These are phyloP conservation scores for Rhodeus uyekii DNA, from an alignment of 2,797 vertebrate species.

Conservation along the genomic window DNA sequence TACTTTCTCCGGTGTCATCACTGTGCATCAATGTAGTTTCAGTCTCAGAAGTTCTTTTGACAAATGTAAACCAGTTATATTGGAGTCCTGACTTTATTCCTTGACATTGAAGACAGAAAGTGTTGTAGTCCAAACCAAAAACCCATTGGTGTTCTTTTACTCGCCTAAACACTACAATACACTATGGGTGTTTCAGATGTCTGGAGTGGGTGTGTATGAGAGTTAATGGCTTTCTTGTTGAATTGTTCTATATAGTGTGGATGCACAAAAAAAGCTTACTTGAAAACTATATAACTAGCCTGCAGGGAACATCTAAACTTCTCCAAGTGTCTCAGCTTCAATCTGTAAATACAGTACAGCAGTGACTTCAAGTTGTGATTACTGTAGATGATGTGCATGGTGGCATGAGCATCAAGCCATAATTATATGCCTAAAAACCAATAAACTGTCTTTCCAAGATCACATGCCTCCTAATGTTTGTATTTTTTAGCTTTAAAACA, in stretches of 20 bases:
- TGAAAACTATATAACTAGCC: slow-evolving; percentile 20
- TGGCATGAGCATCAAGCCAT: slow-evolving; percentile 48
- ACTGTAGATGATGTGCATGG: slow-evolving; percentile 52
- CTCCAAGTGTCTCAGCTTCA: slow-evolving; percentile 30
- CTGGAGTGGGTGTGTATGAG: not conserved
- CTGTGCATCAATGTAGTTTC: slow-evolving; percentile 30
- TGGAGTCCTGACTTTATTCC: slow-evolving; percentile 19
- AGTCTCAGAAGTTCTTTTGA: slow-evolving; percentile 14
- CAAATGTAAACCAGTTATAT: not conserved
- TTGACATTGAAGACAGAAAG: slow-evolving; percentile 6
- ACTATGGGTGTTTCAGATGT: slow-evolving; percentile 3
- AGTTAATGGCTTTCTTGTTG: slow-evolving; percentile 5
- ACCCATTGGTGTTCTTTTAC: slow-evolving; percentile 7
- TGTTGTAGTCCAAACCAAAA: slow-evolving; percentile 15
- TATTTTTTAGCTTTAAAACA: no score
- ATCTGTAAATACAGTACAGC: slow-evolving; percentile 17
- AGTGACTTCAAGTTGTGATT: slow-evolving; percentile 11
- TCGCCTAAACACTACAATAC: not conserved
- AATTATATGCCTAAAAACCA: slow-evolving; percentile 34
- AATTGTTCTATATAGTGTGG: slow-evolving; percentile 17
- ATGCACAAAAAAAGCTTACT: slow-evolving; percentile 29
- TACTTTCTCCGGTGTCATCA: slow-evolving; percentile 16
- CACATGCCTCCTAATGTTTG: not conserved
- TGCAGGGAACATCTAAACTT: slow-evolving; percentile 32
- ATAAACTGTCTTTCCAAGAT: slow-evolving; percentile 42